phyloP scores from a whole-genome alignment of 2,113 vertebrate genomes.

The Rhegmatorhina hoffmannsi region DNA sequence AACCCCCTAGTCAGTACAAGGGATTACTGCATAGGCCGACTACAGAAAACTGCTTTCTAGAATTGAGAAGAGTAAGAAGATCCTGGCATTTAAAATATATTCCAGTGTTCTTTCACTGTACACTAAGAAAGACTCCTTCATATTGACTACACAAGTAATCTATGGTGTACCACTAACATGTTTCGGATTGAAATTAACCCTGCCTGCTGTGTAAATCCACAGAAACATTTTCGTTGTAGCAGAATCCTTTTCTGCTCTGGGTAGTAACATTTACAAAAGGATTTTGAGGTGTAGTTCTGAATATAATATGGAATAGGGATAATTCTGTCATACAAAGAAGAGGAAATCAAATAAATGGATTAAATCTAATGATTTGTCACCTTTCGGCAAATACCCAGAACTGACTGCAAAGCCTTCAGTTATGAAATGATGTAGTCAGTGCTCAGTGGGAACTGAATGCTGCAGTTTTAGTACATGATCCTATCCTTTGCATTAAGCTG shows the following conservation, averaged over 20 bases:
- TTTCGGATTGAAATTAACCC: neutral
- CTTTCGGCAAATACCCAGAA: neutral
- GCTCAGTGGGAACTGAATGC: neutral
- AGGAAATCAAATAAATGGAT: neutral
- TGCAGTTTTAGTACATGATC: neutral
- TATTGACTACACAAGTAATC: neutral
- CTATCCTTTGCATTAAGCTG: neutral
- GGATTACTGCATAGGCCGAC: neutral
- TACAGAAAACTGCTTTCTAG: neutral
- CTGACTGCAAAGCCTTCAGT: neutral
- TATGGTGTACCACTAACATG: neutral
- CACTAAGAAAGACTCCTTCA: neutral
- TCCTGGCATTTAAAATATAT: neutral
- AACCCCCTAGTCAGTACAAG: neutral
- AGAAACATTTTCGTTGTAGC: neutral
- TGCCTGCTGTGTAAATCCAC: neutral
- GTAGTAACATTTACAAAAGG: neutral
- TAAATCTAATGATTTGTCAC: neutral
- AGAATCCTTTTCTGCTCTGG: neutral
- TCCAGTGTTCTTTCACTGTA: neutral
- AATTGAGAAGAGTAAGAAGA: neutral
- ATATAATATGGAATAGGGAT: neutral
- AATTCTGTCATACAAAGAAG: conserved; percentile 3
- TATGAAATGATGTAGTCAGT: neutral
- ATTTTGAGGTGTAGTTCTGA: neutral